Percentiles rank a stretch among this genome's conserved stretches.
Evolutionary conservation across 2,888 invertebrate species (phyloP).

Genomic region (Argyresthia goedartella): DNA sequence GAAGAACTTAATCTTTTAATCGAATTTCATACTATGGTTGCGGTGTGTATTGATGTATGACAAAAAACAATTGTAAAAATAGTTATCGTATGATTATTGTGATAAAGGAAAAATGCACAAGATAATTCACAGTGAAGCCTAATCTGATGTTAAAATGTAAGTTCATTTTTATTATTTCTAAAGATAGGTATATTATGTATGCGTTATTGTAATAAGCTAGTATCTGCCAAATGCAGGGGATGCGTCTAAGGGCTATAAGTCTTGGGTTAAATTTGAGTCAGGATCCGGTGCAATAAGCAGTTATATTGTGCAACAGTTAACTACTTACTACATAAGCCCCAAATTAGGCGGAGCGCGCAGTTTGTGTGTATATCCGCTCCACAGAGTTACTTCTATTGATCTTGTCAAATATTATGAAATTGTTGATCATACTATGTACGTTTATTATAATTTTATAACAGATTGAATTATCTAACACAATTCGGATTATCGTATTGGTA

Average conservation of each 20-base stretch:
- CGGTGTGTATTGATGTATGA: constrained; percentile 35
- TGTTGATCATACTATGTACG: not conserved
- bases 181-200: constrained; percentile 38
- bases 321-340: too few species aligned
- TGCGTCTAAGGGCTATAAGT: constrained; percentile 21
- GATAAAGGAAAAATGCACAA: constrained; percentile 67
- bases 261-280: constrained; percentile 37
- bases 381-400: not conserved
- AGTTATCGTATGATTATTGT: constrained; percentile 55
- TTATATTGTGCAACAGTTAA: constrained; percentile 6
- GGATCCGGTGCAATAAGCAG: constrained; percentile 49
- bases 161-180: constrained; percentile 45
- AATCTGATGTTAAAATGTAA: constrained; percentile 51
- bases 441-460: not conserved
- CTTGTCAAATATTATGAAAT: not conserved
- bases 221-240: constrained; percentile 32
- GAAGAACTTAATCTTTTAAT: constrained; percentile 7
- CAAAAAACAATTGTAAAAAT: constrained; percentile 48
- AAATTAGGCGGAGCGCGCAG: not conserved
- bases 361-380: not conserved
- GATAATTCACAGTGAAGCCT: constrained; percentile 59
- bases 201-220: constrained; percentile 33
- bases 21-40: constrained; percentile 5
- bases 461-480: not conserved
- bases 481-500: not conserved